These are phyloP conservation scores for Heliconius sara DNA, from an alignment of 2,888 invertebrate genomes.

Conservation along the genomic window DNA sequence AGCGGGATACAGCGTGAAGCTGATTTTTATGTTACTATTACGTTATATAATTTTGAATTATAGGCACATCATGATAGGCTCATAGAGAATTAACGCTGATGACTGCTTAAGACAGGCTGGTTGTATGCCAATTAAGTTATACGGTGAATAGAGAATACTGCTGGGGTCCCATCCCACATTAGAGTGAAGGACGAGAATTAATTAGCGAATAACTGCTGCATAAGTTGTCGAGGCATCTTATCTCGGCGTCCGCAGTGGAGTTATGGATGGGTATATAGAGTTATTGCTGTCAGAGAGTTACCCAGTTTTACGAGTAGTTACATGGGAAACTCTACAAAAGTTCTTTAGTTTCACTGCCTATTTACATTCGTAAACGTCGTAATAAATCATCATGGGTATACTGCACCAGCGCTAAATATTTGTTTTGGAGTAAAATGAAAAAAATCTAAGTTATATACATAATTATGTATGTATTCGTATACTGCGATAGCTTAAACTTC, in stretches of 20 bases:
- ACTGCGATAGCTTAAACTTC: background rate
- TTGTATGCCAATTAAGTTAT: slow-evolving; percentile 42
- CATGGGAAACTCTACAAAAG: slow-evolving; percentile 13
- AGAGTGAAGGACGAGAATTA: slow-evolving; percentile 43
- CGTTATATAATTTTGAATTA: slow-evolving; percentile 1
- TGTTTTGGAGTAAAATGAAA: background rate
- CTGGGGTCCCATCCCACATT: slow-evolving; percentile 43
- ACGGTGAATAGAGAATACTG: slow-evolving; percentile 44
- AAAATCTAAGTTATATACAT: background rate
- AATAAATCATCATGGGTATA: background rate
- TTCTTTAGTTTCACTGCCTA: slow-evolving; percentile 12
- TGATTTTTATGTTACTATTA: too few relatives aligned
- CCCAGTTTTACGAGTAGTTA: slow-evolving; percentile 27
- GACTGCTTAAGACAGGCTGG: slow-evolving; percentile 41
- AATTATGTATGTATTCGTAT: background rate
- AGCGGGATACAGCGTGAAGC: too few relatives aligned
- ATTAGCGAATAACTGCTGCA: slow-evolving; percentile 47
- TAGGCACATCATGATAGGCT: slow-evolving; percentile 13
- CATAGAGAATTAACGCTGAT: slow-evolving; percentile 40
- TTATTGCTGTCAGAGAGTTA: slow-evolving; percentile 26
- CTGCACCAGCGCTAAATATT: too few relatives aligned
- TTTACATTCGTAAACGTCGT: slow-evolving; percentile 3
- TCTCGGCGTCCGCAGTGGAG: slow-evolving; percentile 42
- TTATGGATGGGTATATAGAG: slow-evolving; percentile 31
- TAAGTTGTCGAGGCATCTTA: slow-evolving; percentile 44